Base-by-base conservation (phyloP, 2,113 vertebrate genomes). In the Lamprologus speciosus region DNA sequence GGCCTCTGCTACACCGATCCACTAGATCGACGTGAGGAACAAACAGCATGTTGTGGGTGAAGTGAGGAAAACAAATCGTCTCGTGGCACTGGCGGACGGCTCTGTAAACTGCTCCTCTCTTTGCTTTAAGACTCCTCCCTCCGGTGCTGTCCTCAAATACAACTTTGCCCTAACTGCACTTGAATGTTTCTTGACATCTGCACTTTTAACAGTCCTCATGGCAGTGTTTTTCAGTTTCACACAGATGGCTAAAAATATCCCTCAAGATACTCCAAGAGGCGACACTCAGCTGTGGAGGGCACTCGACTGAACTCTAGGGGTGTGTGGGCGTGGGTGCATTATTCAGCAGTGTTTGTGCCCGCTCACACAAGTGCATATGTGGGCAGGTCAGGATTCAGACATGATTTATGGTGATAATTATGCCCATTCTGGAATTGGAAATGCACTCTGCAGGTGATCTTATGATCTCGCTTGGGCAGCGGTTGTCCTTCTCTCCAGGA, bases 151-250 rank as follows among this genome's bases (percentile, higher is more conserved):
- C 89, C 85, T 90, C 65, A 81, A 79, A 90, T 21, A 81, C 73
- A 84, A 45, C 82, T 88, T 45, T 83, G 45, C 58, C 47, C 81
- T 58, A 9, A 86, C 82, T 65, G 65, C 78, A 33, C 57, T 63
- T 50, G 17, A 89, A 91, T 85, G 65, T 88, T 73, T 91, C 86
- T 65, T 55, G 84, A 91, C 91, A 91, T 94, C 85, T 92, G 82
- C 84, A 88, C 85, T 88, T 88, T 88, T 21, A 87, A 86, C 81
- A 14, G 68, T 58, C 84, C 90, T 90, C 8, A 1, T 65, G 86
- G 92, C 58, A 11, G 21, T 83, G 35, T 81, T 86, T 85, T 89
- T 82, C 3, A 57, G 60, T 88, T 91, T 90, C 57, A 90, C 86
- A 91, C 81, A 75, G 58, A 93, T 70, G 81, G 54, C 81, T 93